Evolutionary conservation across 2,113 vertebrate genomes (phyloP).

Genomic region (Tychaedon coryphoeus): DNA sequence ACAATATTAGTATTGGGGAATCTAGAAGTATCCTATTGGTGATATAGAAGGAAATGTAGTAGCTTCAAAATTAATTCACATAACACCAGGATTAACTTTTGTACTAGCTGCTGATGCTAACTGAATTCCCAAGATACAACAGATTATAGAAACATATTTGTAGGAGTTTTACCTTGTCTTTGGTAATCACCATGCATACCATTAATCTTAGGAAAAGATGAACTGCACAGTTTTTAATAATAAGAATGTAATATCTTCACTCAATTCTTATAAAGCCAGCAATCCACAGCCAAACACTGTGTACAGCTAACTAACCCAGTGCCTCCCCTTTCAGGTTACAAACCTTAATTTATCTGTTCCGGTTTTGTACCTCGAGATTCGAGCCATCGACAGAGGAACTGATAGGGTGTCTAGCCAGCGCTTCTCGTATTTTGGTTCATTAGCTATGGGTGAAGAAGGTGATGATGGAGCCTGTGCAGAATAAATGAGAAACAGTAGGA

Average conservation of each 20-base stretch:
- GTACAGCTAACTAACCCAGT: constrained; percentile 25
- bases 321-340: constrained; percentile 62
- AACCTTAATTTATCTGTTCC: constrained; percentile 90
- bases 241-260: background rate
- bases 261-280: constrained; percentile 31
- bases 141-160: background rate
- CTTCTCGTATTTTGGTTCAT: constrained; percentile 93
- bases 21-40: background rate
- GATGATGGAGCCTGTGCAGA: constrained; percentile 83
- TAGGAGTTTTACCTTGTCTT: background rate
- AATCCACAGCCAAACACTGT: background rate
- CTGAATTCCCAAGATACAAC: background rate
- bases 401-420: constrained; percentile 88
- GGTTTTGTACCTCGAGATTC: constrained; percentile 88
- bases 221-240: background rate
- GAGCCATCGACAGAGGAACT: constrained; percentile 88
- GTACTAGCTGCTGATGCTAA: background rate
- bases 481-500: constrained; percentile 71
- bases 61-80: background rate
- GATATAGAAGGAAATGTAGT: background rate
- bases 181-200: background rate
- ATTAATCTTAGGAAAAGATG: background rate
- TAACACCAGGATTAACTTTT: background rate
- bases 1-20: background rate
- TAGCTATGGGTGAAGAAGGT: constrained; percentile 85